Conservation (phyloP, 2,888 invertebrate species). For the Coronaproctus castanopsis region DNA sequence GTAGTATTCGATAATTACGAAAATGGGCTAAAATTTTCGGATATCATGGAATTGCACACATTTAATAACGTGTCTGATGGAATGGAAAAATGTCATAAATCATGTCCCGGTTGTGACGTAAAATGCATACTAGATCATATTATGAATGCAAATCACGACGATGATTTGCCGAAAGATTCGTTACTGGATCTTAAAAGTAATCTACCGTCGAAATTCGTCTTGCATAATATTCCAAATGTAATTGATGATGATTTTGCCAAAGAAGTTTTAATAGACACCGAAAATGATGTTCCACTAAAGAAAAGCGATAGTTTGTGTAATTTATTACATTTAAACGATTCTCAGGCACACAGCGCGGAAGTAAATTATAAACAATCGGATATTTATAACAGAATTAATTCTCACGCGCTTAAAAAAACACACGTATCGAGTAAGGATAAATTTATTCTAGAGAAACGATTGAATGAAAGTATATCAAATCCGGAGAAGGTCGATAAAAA, state of each 20-base stretch:
- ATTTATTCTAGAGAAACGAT: neutral
- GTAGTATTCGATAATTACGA: neutral
- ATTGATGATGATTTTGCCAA: neutral
- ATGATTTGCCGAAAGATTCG: neutral
- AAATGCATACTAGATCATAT: too few species aligned
- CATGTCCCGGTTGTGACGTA: too few species aligned
- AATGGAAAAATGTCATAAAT: too few species aligned
- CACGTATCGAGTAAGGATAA: neutral
- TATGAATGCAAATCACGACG: too few species aligned
- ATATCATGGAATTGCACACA: neutral
- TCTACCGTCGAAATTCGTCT: neutral
- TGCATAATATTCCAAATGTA: neutral
- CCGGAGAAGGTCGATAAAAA: neutral
- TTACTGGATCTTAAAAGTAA: neutral
- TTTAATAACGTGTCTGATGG: neutral
- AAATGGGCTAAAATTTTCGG: neutral
- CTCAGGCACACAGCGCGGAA: neutral
- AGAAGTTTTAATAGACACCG: neutral
- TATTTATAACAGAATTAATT: too few species aligned
- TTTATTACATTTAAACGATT: neutral
- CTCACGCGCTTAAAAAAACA: neutral
- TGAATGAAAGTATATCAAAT: neutral
- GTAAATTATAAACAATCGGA: too few species aligned
- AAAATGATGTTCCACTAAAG: neutral
- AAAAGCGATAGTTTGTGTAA: neutral